Base-by-base conservation (phyloP, 2,113 vertebrate genomes). In the Phalacrocorax brasilianus region DNA sequence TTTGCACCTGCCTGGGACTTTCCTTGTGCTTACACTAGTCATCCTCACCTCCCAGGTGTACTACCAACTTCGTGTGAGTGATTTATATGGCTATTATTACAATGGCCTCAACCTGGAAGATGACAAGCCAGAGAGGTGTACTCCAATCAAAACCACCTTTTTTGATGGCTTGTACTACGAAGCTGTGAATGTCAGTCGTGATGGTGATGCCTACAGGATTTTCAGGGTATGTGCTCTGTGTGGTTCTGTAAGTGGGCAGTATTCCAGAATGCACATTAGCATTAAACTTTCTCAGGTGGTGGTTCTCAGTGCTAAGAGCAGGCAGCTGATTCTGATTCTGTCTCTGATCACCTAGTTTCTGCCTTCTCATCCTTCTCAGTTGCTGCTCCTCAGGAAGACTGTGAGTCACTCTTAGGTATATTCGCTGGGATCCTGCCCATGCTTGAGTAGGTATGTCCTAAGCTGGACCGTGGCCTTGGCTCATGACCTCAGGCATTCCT, bases 111-210 rank as follows among this genome's bases (percentile, higher is more conserved):
- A 94, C 75, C 88, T 98, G 75, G 97, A 98, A 33, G 98, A 98
- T 58, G 13, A 35, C 52, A 85, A 76, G 7, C 67, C 21, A 21
- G 53, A 91, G 18, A 18, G 8, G 9, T 98, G 98, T 68, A 93
- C 88, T 26, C 96, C 97, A 68, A 27, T 96, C 74, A 97, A 91
- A 62, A 70, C 97, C 7, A 91, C 97, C 16, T 98, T 98, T 95
- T 97, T 86, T 68, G 94, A 97, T 33, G 98, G 98, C 61, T 77
- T 97, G 16, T 98, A 98, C 86, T 98, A 98, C 38, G 67, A 67
- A 40, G 95, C 98, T 67, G 94, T 97, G 71, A 97, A 97, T 91
- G 97, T 96, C 75, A 81, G 78, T 55, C 45, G 16, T 26, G 98
- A 98, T 75, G 97, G 97, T 3, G 97, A 98, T 24, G 95, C 27